phyloP scores from a whole-genome alignment of 2,113 vertebrate genomes.

The Procavia capensis region DNA sequence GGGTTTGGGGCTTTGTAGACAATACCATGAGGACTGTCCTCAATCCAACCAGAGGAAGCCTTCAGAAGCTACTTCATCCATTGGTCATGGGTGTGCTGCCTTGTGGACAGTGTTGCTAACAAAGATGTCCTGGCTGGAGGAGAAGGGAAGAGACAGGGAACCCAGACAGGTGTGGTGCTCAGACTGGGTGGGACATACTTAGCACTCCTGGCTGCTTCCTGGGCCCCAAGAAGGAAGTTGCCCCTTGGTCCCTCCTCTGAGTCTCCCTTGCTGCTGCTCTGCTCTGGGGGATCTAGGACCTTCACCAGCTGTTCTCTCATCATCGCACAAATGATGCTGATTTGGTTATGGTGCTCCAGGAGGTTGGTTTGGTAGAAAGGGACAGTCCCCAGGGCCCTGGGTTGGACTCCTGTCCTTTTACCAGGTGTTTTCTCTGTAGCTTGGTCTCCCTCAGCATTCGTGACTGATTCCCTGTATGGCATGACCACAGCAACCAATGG shows the following conservation, averaged over 20 bases:
- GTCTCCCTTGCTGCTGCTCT: no score
- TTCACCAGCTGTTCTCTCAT: not conserved
- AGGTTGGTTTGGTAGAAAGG: not conserved
- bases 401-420: not conserved
- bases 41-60: not conserved
- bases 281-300: not conserved
- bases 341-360: not conserved
- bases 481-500: not conserved
- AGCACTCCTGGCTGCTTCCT: not conserved
- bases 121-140: not conserved
- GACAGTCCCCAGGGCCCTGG: not conserved
- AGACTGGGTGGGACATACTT: not conserved
- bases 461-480: not conserved
- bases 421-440: not conserved
- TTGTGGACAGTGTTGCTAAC: not conserved
- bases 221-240: not conserved
- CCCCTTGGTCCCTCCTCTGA: rapidly evolving
- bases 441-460: not conserved
- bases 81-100: not conserved
- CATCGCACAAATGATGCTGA: not conserved
- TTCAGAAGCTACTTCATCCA: not conserved
- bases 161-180: not conserved
- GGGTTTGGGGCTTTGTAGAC: not conserved
- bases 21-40: not conserved
- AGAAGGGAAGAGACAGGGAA: not conserved